phyloP scores from a whole-genome alignment of 2,113 vertebrate genomes.

The Lota lota region DNA sequence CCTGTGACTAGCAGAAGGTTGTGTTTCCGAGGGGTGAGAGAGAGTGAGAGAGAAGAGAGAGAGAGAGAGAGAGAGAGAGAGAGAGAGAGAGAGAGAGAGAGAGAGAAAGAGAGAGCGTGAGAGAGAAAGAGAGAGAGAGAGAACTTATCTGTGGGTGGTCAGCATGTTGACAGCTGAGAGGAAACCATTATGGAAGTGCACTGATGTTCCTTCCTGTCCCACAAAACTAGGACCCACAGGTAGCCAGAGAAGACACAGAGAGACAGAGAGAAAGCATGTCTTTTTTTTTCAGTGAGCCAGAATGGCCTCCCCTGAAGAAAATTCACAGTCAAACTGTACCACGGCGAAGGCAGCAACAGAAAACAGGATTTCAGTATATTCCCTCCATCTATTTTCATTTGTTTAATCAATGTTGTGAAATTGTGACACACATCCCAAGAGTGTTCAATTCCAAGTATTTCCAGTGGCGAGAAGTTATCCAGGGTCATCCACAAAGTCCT shows the following conservation, averaged over 20 bases:
- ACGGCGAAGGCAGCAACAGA: conserved; percentile 47
- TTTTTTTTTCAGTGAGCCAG: conserved; percentile 54
- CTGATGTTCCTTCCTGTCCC: conserved; percentile 50
- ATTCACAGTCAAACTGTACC: conserved; percentile 51
- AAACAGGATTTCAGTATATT: conserved; percentile 32
- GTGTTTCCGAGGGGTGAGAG: too few species aligned
- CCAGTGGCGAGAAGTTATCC: too few species aligned
- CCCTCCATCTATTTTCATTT: conserved; percentile 51
- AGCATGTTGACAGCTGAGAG: conserved; percentile 46
- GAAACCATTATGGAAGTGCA: conserved; percentile 48
- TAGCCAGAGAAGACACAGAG: conserved; percentile 12
- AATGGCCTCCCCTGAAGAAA: conserved; percentile 56
- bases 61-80: too few species aligned
- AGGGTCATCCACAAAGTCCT: too few species aligned
- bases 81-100: too few species aligned
- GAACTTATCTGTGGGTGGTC: too few species aligned
- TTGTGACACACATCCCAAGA: background rate
- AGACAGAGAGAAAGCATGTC: conserved; percentile 25
- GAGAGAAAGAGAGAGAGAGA: too few species aligned
- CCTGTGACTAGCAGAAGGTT: too few species aligned
- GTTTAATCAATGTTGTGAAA: background rate
- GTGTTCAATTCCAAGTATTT: background rate
- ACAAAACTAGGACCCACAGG: conserved; percentile 13
- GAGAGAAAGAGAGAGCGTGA: too few species aligned
- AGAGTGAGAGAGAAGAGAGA: too few species aligned